Conservation (phyloP, 2,113 vertebrate species). For the Odocoileus hemionus region DNA sequence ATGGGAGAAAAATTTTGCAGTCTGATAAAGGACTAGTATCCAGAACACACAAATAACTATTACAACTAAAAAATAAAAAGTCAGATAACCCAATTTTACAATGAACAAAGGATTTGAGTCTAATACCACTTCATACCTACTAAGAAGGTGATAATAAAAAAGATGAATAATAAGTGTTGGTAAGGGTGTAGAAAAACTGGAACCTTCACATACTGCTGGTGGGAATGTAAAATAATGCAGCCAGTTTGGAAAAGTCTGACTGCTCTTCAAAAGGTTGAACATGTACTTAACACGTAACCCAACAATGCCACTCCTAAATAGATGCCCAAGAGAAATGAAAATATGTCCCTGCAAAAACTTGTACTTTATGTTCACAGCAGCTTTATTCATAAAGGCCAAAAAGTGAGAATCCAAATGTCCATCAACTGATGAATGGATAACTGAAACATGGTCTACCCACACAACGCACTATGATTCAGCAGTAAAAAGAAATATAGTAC, state of each 20-base stretch:
- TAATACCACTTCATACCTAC: neutral
- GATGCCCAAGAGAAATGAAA: neutral
- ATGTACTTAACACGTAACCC: neutral
- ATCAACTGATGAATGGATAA: neutral
- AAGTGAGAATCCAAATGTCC: neutral
- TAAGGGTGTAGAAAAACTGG: neutral
- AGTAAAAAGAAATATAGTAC: neutral
- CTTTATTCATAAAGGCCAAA: neutral
- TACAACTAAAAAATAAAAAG: neutral
- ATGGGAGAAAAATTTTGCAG: neutral
- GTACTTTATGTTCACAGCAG: neutral
- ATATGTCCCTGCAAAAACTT: neutral
- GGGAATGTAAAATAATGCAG: neutral
- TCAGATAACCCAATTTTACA: neutral
- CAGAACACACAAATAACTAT: neutral
- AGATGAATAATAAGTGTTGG: neutral
- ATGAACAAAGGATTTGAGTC: neutral
- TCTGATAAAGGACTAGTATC: neutral
- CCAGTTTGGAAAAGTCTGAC: neutral
- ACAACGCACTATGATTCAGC: neutral
- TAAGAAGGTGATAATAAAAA: neutral
- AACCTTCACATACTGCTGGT: neutral
- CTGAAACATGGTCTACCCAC: neutral
- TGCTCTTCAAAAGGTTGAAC: neutral
- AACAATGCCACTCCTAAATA: neutral